Percentiles rank a stretch among this genome's conserved stretches.
Evolutionary conservation across 2,888 invertebrate genomes (phyloP).

Genomic region (Cheilosia impressa): DNA sequence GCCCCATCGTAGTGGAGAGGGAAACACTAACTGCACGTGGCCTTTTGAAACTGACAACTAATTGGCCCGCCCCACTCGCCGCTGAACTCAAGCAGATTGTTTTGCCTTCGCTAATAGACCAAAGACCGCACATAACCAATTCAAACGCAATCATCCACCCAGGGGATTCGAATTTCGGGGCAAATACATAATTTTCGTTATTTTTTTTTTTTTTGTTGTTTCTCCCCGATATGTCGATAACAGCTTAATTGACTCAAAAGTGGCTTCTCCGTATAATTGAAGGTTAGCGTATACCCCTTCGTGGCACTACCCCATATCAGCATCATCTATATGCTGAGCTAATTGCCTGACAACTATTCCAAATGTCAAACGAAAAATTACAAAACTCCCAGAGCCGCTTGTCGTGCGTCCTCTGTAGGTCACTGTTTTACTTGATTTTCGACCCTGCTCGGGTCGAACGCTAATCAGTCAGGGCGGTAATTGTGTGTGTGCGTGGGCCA

Average conservation of each 20-base stretch:
- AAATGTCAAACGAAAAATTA: slow-evolving; percentile 54
- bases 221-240: slow-evolving; percentile 34
- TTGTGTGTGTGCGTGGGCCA: slow-evolving; percentile 52
- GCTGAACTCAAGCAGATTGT: neutral
- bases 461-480: slow-evolving; percentile 60
- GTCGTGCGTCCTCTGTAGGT: slow-evolving; percentile 27
- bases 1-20: neutral
- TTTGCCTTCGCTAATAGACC: neutral
- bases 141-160: slow-evolving; percentile 45
- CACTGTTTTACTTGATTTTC: slow-evolving; percentile 52
- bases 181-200: slow-evolving; percentile 3
- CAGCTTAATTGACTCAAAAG: slow-evolving; percentile 51
- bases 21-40: slow-evolving; percentile 6
- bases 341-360: slow-evolving; percentile 36
- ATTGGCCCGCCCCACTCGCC: no score
- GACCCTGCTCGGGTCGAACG: slow-evolving; percentile 37
- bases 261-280: slow-evolving; percentile 14
- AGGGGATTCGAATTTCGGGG: slow-evolving; percentile 29
- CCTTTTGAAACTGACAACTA: slow-evolving; percentile 37
- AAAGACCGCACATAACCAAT: slow-evolving; percentile 15
- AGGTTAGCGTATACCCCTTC: slow-evolving; percentile 23
- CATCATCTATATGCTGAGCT: neutral
- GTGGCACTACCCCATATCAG: neutral
- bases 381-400: slow-evolving; percentile 25
- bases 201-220: neutral